Evolutionary conservation across 35 echinoderm and acorn worm genomes (phyloP).

Genomic region (Apostichopus parvimensis): DNA sequence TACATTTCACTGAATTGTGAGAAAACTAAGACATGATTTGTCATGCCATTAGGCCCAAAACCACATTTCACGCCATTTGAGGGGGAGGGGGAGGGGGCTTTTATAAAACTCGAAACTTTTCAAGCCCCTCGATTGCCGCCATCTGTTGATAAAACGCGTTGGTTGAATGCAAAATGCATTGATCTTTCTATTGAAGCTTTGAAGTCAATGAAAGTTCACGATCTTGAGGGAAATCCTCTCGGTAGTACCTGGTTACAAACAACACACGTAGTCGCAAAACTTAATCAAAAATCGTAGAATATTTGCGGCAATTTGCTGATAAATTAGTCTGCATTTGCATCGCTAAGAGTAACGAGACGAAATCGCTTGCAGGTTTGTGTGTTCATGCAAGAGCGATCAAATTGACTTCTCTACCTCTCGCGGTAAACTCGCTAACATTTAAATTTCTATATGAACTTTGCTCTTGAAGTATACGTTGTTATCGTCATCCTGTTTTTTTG

Average conservation of each 20-base stretch:
- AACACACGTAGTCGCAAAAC: not conserved
- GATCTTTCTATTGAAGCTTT: not conserved
- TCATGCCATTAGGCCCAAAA: too few relatives aligned
- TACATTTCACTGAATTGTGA: too few relatives aligned
- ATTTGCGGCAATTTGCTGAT: not conserved
- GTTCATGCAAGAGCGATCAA: not conserved
- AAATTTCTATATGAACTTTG: not conserved
- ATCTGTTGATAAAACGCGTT: not conserved
- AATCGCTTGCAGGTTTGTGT: not conserved
- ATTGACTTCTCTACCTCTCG: not conserved
- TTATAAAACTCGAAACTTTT: too few relatives aligned
- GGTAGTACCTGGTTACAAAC: not conserved
- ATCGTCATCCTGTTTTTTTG: too few relatives aligned
- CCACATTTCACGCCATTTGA: too few relatives aligned
- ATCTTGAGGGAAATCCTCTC: not conserved
- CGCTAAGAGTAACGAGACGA: not conserved
- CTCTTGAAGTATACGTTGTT: not conserved
- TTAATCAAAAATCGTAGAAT: not conserved
- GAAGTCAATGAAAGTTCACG: not conserved
- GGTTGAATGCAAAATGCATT: too few relatives aligned
- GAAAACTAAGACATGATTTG: too few relatives aligned
- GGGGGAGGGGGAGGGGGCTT: too few relatives aligned
- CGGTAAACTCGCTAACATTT: not conserved
- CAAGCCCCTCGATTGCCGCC: not conserved
- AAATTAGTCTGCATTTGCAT: not conserved